These are phyloP conservation scores for Tenodera sinensis DNA, from an alignment of 2,888 invertebrate species.

Conservation along the genomic window DNA sequence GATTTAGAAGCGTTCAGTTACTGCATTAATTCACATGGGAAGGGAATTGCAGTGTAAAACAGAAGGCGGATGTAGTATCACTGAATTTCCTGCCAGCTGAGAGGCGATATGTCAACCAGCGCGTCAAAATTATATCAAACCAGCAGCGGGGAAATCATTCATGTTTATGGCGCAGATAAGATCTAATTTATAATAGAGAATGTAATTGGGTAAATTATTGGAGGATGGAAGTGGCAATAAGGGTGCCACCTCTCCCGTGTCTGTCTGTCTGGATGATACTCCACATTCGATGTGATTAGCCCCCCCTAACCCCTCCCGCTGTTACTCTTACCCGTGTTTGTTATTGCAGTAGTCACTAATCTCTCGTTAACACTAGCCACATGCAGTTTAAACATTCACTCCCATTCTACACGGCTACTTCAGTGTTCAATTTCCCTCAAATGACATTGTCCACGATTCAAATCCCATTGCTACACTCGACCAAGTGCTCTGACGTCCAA, in stretches of 20 bases:
- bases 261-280: neutral
- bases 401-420: neutral
- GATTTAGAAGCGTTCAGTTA: no score
- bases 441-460: neutral
- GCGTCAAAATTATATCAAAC: slow-evolving; percentile 5
- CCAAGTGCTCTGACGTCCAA: no score
- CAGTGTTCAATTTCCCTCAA: neutral
- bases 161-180: slow-evolving; percentile 14
- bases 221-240: neutral
- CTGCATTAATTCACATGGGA: neutral
- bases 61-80: neutral
- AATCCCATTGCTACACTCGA: neutral
- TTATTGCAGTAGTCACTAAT: neutral
- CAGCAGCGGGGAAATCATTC: neutral
- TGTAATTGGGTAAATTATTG: slow-evolving; percentile 13
- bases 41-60: neutral
- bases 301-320: neutral
- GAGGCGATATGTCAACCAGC: neutral
- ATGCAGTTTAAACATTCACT: neutral
- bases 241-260: neutral
- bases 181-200: slow-evolving; percentile 16
- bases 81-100: neutral
- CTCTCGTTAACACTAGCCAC: neutral
- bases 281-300: neutral
- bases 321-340: neutral